Base-by-base conservation (phyloP, 2,797 vertebrate genomes). In the Mus caroli region DNA sequence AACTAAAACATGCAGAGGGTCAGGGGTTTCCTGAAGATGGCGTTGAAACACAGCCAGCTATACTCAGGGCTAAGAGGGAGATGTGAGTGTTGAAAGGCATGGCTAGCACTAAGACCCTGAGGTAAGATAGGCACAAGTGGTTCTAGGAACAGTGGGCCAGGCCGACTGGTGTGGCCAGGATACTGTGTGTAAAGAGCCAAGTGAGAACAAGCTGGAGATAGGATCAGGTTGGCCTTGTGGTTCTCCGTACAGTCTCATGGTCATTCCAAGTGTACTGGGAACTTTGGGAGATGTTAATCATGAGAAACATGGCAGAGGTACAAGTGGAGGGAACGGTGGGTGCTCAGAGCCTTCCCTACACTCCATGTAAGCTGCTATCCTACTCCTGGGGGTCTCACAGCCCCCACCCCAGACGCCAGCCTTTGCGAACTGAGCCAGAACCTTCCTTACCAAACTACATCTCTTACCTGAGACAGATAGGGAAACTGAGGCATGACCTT, bases 251-350 rank as follows among this genome's bases (percentile, higher is more conserved):
- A 54, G 11, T 13, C 26, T 34, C 7, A 8, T 76, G 92, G 92
- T 84, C 86, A 87, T 71, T 94, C 54, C 34, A n/a, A 86, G 50
- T 37, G 58, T 91, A 15, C 64, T 85, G 20, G 60, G 67, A 84
- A 88, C 79, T 13, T 62, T 37, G 43, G n/a, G 40, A 85, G 40
- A 26, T 19, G 7, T 84, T 78, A 77, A 86, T 43, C 52, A 31
- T 19, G 4, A 94, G 46, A 2, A 15, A 62, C 17, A 7, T 1
- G 12, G 20, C 62, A 67, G 60, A 90, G 69, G 64, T 52, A 2
- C 52, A 64, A 82, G 15, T 17, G 14, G 60, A 91, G 15, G 19
- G 28, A 14, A 14, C 52, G 28, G 75, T 31, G 40, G 31, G 31
- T 6, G 12, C 24, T 40, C 34, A 13, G 2, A 8, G 1, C 3